Evolutionary conservation across 2,888 invertebrate genomes (phyloP), one percentile per base, ranked within the genome.

Genomic region (Nomada hirtipes): DNA sequence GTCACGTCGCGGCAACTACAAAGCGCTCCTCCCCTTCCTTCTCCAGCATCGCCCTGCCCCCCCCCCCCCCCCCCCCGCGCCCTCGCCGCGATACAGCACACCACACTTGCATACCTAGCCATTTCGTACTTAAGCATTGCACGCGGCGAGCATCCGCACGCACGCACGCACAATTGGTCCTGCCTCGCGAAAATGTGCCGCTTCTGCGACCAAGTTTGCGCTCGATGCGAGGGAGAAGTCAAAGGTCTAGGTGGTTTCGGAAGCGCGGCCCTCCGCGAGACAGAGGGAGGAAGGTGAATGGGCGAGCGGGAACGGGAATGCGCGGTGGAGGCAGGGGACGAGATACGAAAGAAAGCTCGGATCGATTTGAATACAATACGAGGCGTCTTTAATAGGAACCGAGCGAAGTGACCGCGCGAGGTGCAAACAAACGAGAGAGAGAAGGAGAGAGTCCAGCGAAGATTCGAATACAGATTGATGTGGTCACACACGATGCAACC

Each of bases 1-100:
- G 90, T 93, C 93, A 93, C 93, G 93, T 93, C 92, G 93, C 93
- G 93, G 93, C 92, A 89, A 93, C 92, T 92, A 93, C 93, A 93
- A 93, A 93, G 93, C 90, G 89, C 65, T 68, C 65, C 65, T 68
- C 70, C 83, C 75, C 77, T 80, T 52, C 71, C 78, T 69, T 47
- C 57, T 29, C 15, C 77, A 65, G 36, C 71, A n/a, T 52, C 68
- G 72, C 57, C 59, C 74, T 69, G 42, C 47, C 47, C 11, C 0
- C 52, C 73, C 26, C 26, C 2, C 26, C 47, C 47, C 11, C 0
- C 52, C 73, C 26, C 26, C 2, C 26, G 86, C 85, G 44, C 42
- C 57, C n/a, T 29, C 4, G 18, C 42, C 36, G 23, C 55, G 23
- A n/a, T 42, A 84, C 83, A 78, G 74, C 79, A 84, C 82, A 90